These are phyloP conservation scores for Bombus waltoni DNA, from an alignment of 1,140 invertebrate genomes.

Conservation along the genomic window DNA sequence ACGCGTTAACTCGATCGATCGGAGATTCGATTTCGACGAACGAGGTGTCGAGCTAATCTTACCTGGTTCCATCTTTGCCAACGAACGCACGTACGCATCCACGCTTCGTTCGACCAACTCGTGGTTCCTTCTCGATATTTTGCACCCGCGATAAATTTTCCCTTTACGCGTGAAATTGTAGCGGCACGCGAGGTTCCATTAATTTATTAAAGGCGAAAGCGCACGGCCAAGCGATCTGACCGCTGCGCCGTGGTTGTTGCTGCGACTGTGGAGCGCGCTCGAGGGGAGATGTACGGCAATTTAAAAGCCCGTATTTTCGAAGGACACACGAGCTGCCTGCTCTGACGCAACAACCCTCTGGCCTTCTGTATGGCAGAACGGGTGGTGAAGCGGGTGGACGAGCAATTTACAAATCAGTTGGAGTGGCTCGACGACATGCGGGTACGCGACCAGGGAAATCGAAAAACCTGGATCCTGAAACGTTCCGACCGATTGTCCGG, in stretches of 20 bases:
- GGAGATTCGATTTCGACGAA: no score
- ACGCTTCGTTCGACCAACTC: not conserved
- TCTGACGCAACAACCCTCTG: constrained; percentile 6
- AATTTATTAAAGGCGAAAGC: constrained; percentile 21
- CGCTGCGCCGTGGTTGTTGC: not conserved
- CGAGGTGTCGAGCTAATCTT: no score
- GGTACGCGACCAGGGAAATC: constrained; percentile 66
- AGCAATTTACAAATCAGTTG: constrained; percentile 65
- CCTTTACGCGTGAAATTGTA: not conserved
- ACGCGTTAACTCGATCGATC: no score
- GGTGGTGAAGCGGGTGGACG: constrained; percentile 27
- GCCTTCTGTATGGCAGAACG: not conserved
- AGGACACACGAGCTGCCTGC: constrained; percentile 52
- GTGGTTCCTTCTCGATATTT: not conserved
- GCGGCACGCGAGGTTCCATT: not conserved
- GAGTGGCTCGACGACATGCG: constrained; percentile 64
- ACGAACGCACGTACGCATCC: not conserved
- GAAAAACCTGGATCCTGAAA: constrained; percentile 53
- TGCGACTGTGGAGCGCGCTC: not conserved
- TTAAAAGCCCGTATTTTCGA: constrained; percentile 57
- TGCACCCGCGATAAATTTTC: not conserved
- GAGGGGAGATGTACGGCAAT: constrained; percentile 37
- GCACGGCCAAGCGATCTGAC: not conserved
- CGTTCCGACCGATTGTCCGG: not conserved
- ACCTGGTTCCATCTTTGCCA: no score